Evolutionary conservation across 1,140 invertebrate genomes (phyloP), one percentile per base, ranked within the genome.

Genomic region (Dinothrombium tinctorium): DNA sequence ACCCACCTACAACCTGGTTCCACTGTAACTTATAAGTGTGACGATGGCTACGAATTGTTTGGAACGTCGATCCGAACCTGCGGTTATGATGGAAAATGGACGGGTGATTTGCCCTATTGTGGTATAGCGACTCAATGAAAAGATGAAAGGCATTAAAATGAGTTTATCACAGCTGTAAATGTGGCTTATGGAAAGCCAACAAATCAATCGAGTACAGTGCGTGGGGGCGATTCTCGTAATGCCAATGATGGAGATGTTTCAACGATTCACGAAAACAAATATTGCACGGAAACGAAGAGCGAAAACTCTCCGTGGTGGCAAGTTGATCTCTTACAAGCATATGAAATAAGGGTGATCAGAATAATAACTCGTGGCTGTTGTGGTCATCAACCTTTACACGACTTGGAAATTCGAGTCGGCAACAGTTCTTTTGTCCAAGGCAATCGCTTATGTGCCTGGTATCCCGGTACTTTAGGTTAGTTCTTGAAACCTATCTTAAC

Each of bases 241-340:
- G 82, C 76, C 2, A 84, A 84, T 53, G 80, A 86, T 52, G 82
- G 81, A 1, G 74, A 74, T 52, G 66, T 63, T 50, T 73, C 69
- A 44, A 79, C 74, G 0, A 73, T 83, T 39, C 79, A 84, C 50
- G 80, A 84, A 51, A 76, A 76, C 1, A 74, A 75, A 51, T 62
- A 76, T 43, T 87, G 83, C 56, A 80, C 79, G 0, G 80, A 86
- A 58, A 89, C 82, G 0, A 73, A 78, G 50, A 71, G 73, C 38
- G 82, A 87, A 53, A 69, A 72, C 0, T 82, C 78, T 9, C 81
- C 82, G 0, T 87, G 80, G 79, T 89, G 82, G 82, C 71, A 73
- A 44, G 80, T 86, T 0, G 77, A 89, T 55, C 60, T 89, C 11
- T 63, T 89, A 4, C 64, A 73, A 31, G 69, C 79, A 9, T 82